Evolutionary conservation across 2,888 invertebrate species (phyloP).

Genomic region (Metalampra italica): DNA sequence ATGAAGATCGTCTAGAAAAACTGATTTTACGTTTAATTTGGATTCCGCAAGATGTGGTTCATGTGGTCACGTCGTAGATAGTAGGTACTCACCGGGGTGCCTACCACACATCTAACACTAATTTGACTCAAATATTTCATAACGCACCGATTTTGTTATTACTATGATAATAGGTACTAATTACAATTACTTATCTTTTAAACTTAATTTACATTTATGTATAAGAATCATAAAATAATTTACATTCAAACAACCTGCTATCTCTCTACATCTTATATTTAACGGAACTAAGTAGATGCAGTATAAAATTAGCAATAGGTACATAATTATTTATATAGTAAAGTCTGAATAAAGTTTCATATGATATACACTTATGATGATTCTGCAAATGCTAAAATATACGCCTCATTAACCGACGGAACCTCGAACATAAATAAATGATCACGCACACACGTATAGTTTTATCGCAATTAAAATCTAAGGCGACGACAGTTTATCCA

Average conservation of each 20-base stretch:
- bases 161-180: too few species aligned
- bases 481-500: constrained; percentile 56
- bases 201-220: too few species aligned
- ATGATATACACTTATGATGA: constrained; percentile 5
- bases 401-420: constrained; percentile 23
- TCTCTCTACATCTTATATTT: neutral
- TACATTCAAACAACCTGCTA: too few species aligned
- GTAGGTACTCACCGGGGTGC: too few species aligned
- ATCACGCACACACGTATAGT: constrained; percentile 30
- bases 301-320: neutral
- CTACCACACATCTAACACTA: too few species aligned
- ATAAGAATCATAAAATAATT: too few species aligned
- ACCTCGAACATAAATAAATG: constrained; percentile 31
- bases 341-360: neutral
- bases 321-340: too few species aligned
- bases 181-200: too few species aligned
- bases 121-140: neutral
- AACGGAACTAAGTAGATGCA: neutral
- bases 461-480: constrained; percentile 54
- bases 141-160: neutral
- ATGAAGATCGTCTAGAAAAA: constrained; percentile 24
- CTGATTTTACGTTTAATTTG: constrained; percentile 16
- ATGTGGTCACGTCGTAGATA: too few species aligned
- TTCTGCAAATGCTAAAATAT: constrained; percentile 5
- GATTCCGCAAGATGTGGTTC: constrained; percentile 10